Evolutionary conservation across 2,797 vertebrate species (phyloP), one percentile per base, ranked within the genome.

Genomic region (Channallabes apus): DNA sequence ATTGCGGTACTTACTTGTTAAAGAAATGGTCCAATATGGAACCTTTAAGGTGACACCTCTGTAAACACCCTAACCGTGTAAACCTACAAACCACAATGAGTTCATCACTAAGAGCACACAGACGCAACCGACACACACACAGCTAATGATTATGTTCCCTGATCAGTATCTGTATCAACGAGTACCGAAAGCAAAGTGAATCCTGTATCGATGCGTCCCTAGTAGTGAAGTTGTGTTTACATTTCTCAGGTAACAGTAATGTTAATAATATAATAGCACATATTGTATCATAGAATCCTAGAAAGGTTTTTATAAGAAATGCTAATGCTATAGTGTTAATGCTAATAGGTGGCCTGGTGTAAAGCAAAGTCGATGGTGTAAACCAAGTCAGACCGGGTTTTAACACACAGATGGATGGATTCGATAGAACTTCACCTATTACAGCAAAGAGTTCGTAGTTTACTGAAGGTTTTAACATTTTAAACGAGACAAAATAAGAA

Each of bases 321-420:
- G 62, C n/a, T 27, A 64, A 64, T 64, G 62, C 64, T 20, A 41
- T 64, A 11, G 11, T 18, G 69, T 12, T 72, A 73, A 58, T 59
- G 73, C 73, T 35, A 59, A 61, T 24, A 61, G 56, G 56, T 78
- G 76, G 9, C 76, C 76, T 61, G 76, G 56, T 32, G 54, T 75
- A 77, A 35, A 78, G 56, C 56, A 56, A n/a, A 73, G 41, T 27
- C 9, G 7, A 54, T 5, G 15, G n/a, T 2, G 22, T 51, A 27
- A 51, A 0, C 15, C 18, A 69, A 38, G 17, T 51, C 14, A 3
- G 41, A 51, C 41, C 8, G 22, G 20, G 38, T 71, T 41, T 71
- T 12, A 71, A 24, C 24, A 51, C 29, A 56, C 14, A 11, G 59
- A 62, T 1, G 59, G 24, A 20, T 22, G 9, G 17, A 62, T 6